Base-by-base conservation (phyloP, 2,888 invertebrate genomes). In the Hypena proboscidalis region DNA sequence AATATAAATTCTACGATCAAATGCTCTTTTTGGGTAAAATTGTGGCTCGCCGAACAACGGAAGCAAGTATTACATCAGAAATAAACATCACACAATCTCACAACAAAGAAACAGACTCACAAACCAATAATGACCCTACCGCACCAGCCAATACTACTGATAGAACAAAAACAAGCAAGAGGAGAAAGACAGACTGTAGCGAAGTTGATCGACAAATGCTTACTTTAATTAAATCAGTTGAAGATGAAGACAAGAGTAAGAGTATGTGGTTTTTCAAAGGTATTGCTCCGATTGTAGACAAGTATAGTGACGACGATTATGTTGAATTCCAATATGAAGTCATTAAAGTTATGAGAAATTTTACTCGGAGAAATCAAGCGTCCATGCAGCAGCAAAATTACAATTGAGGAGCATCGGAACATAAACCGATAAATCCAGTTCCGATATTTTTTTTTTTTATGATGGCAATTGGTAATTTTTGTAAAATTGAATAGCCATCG, bases 311-410 rank as follows among this genome's bases (percentile, higher is more conserved):
- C 22, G 58, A 56, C 29, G 56, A 65, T 53, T 47, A 48, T 51
- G 38, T 62, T n/a, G 60, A 62, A 57, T 65, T 62, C 8, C 58
- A 64, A 44, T 61, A 53, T 57, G 52, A 61, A 53, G 57, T 58
- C 27, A n/a, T n/a, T n/a, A n/a, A n/a, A n/a, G n/a, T n/a, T n/a
- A n/a, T n/a, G n/a, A n/a, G n/a, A n/a, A n/a, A n/a, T n/a, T n/a
- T n/a, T n/a, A n/a, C n/a, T n/a, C n/a, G n/a, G n/a, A n/a, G n/a
- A n/a, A n/a, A n/a, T n/a, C n/a, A n/a, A n/a, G n/a, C n/a, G n/a
- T n/a, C 48, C n/a, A n/a, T n/a, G n/a, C n/a, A n/a, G n/a, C n/a
- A n/a, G n/a, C n/a, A n/a, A n/a, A n/a, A n/a, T n/a, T n/a, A n/a
- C n/a, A n/a, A n/a, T n/a, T 48, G 45, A n/a, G n/a, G n/a, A n/a